A percentile compares a stretch with the other conserved stretches of the same genome.
phyloP scores from a whole-genome alignment of 2,113 vertebrate genomes.

The Hyperopisus bebe region DNA sequence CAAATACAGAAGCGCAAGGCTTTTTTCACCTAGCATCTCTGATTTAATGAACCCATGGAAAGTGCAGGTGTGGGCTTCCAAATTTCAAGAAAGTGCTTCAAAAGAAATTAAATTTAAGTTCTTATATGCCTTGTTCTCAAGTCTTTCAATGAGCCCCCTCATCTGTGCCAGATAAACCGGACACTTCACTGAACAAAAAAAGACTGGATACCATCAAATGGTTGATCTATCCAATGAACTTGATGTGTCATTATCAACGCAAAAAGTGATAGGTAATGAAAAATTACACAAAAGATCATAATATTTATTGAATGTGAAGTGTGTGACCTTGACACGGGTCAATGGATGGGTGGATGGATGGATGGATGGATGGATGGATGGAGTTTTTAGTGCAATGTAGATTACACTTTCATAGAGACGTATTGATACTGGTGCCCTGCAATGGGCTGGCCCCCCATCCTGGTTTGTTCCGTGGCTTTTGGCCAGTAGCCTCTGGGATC shows the following conservation, averaged over 20 bases:
- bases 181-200: conserved; percentile 14
- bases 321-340: neutral
- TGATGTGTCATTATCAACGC: neutral
- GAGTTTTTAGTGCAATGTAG: neutral
- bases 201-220: conserved; percentile 11
- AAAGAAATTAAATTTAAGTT: neutral
- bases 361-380: neutral
- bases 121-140: neutral
- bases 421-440: neutral
- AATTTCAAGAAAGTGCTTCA: neutral
- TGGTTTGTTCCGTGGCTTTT: neutral
- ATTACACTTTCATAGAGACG: neutral
- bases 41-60: neutral
- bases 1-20: neutral
- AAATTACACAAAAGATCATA: neutral
- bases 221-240: neutral
- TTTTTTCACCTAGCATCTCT: neutral
- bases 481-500: neutral
- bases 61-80: neutral
- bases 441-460: neutral
- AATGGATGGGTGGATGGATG: neutral
- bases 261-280: neutral
- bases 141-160: neutral
- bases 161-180: conserved; percentile 2
- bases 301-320: neutral